Evolutionary conservation across 1,140 invertebrate species (phyloP), one percentile per base, ranked within the genome.

Genomic region (Charaxes varanes): DNA sequence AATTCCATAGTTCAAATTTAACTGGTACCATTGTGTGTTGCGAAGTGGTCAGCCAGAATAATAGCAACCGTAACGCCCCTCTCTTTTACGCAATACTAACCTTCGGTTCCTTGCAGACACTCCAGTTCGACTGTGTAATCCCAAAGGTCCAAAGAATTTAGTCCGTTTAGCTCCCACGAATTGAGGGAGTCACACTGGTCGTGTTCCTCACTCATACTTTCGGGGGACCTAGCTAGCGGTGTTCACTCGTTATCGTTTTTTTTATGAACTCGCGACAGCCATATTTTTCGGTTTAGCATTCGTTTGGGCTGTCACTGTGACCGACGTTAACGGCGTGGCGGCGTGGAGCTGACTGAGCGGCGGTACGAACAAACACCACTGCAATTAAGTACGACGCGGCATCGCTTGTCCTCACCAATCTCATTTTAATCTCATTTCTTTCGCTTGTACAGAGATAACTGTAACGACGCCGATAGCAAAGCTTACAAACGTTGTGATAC

Each of bases 71-170:
- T 40, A 33, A 27, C 30, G 52, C 61, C 65, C 62, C 65, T 69
- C 64, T 66, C 62, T 59, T 62, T 78, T 74, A 65, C 62, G 53
- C 43, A 57, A 63, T 11, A 77, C 70, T 68, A 74, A 92, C 90
- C 90, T 91, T 91, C 86, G 40, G 88, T 88, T 53, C 89, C 88
- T 66, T 90, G 87, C 53, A 93, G 85, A 76, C 90, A 92, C 71
- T 93, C 91, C 62, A 93, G 69, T 66, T 93, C 91, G 44, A 93
- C 90, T 10, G 90, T 90, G 67, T 93, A 93, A 85, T 93, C 92
- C 92, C 92, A 94, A 60, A 88, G 89, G 58, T 93, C 92, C 66
- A 93, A 71, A 2, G 91, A 92, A 61, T 89, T 91, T 36, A 91
- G 76, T 37, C 88, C 84, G 59, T 81, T 86, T 47, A 77, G 60